These are phyloP conservation scores for Lagorchestes hirsutus DNA, from an alignment of 2,797 vertebrate genomes.

Conservation along the genomic window DNA sequence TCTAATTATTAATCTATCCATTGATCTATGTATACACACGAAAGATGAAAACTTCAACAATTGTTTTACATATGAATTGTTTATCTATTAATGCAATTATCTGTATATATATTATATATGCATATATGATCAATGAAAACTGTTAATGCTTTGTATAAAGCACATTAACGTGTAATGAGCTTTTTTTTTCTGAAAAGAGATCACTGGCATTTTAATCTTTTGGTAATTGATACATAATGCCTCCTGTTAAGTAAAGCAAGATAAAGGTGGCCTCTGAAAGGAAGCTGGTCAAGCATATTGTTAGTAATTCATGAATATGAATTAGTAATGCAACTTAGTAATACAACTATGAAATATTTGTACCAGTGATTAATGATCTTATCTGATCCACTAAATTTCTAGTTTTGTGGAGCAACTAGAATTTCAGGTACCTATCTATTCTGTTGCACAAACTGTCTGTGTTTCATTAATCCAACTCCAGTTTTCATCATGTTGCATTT, in stretches of 20 bases:
- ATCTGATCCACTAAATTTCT: background rate
- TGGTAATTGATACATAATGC: background rate
- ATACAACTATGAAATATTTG: background rate
- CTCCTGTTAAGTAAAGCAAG: background rate
- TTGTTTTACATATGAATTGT: no score
- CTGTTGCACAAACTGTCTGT: background rate
- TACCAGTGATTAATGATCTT: background rate
- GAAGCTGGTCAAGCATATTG: background rate
- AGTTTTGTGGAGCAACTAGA: background rate
- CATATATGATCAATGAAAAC: background rate
- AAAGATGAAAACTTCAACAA: no score
- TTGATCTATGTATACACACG: no score
- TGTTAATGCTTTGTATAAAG: background rate
- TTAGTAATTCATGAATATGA: background rate
- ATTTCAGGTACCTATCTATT: background rate
- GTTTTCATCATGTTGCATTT: background rate
- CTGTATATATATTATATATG: no score
- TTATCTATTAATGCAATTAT: no score
- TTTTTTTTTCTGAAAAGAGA: background rate
- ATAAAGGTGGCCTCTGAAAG: background rate
- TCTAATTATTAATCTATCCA: no score
- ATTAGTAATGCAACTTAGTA: background rate
- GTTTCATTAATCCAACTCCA: background rate
- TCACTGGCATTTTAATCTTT: background rate
- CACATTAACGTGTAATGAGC: background rate